Evolutionary conservation across 2,113 vertebrate species (phyloP).

Genomic region (Formicarius rufipectus): DNA sequence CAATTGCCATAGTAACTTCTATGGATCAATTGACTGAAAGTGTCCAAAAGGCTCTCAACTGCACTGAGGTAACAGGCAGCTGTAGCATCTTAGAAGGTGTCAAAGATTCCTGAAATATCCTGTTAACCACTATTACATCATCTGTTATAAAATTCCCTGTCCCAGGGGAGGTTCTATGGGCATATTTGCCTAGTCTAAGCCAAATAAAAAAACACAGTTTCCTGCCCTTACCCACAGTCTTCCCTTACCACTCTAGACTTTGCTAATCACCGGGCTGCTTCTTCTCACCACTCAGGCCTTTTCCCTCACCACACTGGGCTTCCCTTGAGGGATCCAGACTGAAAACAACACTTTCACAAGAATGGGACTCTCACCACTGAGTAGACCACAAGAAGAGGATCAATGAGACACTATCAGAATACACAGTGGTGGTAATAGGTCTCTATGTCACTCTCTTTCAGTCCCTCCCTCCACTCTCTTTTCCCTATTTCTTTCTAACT

Average conservation of each 20-base stretch:
- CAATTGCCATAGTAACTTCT: no score
- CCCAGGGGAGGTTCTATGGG: not conserved
- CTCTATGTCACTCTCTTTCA: not conserved
- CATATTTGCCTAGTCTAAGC: not conserved
- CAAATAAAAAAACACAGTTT: not conserved
- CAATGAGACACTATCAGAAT: not conserved
- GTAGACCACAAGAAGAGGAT: not conserved
- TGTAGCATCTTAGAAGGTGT: not conserved
- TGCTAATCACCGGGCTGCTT: not conserved
- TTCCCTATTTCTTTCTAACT: not conserved
- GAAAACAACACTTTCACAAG: not conserved
- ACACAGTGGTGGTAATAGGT: not conserved
- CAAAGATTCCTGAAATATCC: not conserved
- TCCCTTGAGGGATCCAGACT: not conserved
- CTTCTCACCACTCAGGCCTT: not conserved
- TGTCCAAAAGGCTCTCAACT: not conserved
- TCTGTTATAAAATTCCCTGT: not conserved
- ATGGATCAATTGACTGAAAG: no score
- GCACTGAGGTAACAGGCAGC: not conserved
- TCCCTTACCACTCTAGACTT: not conserved
- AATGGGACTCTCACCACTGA: not conserved
- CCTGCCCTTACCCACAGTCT: not conserved
- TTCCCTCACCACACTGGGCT: not conserved
- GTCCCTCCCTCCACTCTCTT: not conserved
- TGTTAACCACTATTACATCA: not conserved